A percentile compares a stretch with the other conserved stretches of the same genome.
These are phyloP conservation scores for Nerophis ophidion DNA, from an alignment of 2,113 vertebrate genomes.

Conservation along the genomic window DNA sequence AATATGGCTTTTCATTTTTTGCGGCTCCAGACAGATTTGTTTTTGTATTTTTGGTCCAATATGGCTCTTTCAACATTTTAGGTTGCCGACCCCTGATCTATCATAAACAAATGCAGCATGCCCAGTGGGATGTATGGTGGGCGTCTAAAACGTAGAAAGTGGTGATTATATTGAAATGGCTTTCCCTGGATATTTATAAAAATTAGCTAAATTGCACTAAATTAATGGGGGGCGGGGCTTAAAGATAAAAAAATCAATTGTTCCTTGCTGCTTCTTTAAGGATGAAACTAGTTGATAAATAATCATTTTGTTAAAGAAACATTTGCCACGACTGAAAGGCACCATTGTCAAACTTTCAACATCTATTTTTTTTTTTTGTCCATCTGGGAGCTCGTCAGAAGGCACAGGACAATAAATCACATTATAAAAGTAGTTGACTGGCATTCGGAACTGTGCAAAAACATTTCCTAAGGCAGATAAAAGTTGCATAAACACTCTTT, in stretches of 20 bases:
- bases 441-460: conserved; percentile 50
- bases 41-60: too few species aligned
- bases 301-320: conserved; percentile 7
- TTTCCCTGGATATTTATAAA: too few species aligned
- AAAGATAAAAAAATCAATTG: not conserved
- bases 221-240: not conserved
- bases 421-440: conserved; percentile 48
- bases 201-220: too few species aligned
- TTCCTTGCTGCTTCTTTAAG: not conserved
- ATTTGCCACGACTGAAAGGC: conserved; percentile 33
- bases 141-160: not conserved
- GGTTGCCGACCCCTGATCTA: not conserved
- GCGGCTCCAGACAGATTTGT: too few species aligned
- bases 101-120: not conserved
- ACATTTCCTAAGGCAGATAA: conserved; percentile 41
- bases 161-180: too few species aligned
- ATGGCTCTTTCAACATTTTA: too few species aligned
- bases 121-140: not conserved
- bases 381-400: conserved; percentile 16
- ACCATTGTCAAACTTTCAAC: conserved; percentile 32
- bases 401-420: conserved; percentile 46
- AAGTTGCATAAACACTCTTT: conserved; percentile 22
- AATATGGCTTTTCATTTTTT: too few species aligned
- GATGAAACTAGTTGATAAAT: too few species aligned
- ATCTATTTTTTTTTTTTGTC: not conserved